Evolutionary conservation across 2,113 vertebrate genomes (phyloP).

Genomic region (Notarius quadriscutis): DNA sequence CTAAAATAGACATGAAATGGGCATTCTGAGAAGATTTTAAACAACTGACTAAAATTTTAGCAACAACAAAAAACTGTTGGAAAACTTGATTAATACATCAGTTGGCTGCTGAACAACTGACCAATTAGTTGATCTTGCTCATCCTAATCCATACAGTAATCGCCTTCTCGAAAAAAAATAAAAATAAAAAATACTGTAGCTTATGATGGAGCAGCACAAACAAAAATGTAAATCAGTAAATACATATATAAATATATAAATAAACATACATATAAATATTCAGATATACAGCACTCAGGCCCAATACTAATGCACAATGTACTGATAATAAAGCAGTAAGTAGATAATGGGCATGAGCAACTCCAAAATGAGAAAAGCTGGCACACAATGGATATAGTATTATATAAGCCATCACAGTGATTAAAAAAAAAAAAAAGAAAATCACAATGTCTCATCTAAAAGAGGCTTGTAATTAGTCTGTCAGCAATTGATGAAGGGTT

Average conservation of each 20-base stretch:
- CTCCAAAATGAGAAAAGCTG: not conserved
- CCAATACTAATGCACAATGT: not conserved
- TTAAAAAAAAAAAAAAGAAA: conserved; percentile 4
- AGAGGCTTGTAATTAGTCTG: conserved; percentile 55
- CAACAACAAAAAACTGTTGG: not conserved
- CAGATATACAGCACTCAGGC: not conserved
- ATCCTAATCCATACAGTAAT: not conserved
- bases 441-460: conserved; percentile 43
- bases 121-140: not conserved
- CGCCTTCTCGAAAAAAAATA: not conserved
- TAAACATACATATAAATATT: not conserved
- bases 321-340: not conserved
- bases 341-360: not conserved
- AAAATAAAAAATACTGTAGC: not conserved
- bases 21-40: not conserved
- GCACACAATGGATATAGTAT: conserved; percentile 1
- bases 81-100: not conserved
- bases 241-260: not conserved
- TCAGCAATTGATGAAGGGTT: conserved; percentile 60
- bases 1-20: not conserved
- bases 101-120: not conserved
- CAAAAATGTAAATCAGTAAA: not conserved
- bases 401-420: conserved; percentile 30
- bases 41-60: not conserved
- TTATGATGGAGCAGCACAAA: not conserved